Base-by-base conservation (phyloP, 2,888 invertebrate species). In the Agriopis aurantiaria region DNA sequence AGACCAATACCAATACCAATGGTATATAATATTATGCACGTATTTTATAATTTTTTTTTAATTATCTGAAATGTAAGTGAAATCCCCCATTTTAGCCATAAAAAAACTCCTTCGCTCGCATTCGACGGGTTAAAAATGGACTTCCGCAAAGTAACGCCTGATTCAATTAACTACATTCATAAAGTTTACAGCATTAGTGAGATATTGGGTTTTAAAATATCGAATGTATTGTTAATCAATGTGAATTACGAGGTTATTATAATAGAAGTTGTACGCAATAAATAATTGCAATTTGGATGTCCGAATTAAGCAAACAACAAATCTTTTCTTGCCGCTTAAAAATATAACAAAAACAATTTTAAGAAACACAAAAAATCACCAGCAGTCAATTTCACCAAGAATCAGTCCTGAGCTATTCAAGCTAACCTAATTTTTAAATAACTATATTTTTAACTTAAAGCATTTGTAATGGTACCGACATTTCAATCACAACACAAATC, bases 341-440 rank as follows among this genome's bases (percentile, higher is more conserved):
- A 43, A 14, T 10, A 56, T 6, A 14, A 43, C 43, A 57, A n/a
- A 57, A 10, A 57, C n/a, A 33, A n/a, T 8, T 23, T 9, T n/a
- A 52, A 3, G 11, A n/a, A n/a, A 40, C 17, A 1, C 8, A 17
- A 11, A 57, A 45, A 17, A 45, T 45, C 57, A 57, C 57, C 45
- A 17, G 43, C 57, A 45, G 43, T 57, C 57, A 14, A 55, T 40
- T 40, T 40, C 43, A 11, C 45, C 57, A 55, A 45, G 14, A 45
- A 57, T 57, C 57, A 57, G 57, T 57, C 14, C 45, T 57, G 45
- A 57, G 57, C 57, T 10, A 41, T 14, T 45, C 8, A 57, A 45
- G 17, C 57, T 57, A 45, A 45, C 12, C 11, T 43, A 57, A 57
- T 41, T 43, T 12, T 11, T 45, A 45, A 11, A 17, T 57, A 55